Percentiles rank a stretch among this genome's conserved stretches.
Conservation (phyloP, 2,797 vertebrate species). For the Tokudaia tokunoshimensis region DNA sequence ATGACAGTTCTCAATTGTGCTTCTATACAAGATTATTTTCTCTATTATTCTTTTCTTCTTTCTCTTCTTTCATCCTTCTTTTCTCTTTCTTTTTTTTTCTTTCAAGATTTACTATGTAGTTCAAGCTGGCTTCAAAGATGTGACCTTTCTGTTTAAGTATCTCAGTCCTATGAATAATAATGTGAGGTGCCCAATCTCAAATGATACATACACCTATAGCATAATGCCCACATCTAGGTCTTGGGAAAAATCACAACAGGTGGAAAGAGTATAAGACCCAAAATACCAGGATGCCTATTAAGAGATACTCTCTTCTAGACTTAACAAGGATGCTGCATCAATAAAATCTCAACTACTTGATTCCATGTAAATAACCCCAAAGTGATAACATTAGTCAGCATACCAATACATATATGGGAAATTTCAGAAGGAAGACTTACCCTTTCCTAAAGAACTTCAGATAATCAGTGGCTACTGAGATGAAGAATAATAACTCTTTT, state of each 20-base stretch:
- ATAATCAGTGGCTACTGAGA: background rate
- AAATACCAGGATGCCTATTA: rapidly evolving
- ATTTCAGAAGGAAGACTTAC: background rate
- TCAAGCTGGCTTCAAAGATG: background rate
- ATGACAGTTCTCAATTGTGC: background rate
- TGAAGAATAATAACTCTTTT: background rate
- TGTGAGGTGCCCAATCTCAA: background rate
- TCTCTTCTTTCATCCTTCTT: rapidly evolving
- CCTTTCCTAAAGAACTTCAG: background rate
- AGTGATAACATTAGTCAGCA: background rate
- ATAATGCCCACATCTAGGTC: background rate
- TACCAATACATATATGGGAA: background rate
- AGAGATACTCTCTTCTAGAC: background rate
- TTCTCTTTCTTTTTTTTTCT: background rate
- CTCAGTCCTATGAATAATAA: background rate
- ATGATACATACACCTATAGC: background rate
- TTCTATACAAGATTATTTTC: background rate
- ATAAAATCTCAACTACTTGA: background rate
- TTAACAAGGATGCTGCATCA: background rate
- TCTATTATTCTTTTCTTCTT: background rate
- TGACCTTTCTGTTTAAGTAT: background rate
- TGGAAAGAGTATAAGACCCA: background rate
- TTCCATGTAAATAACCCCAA: background rate
- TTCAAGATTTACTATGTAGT: background rate
- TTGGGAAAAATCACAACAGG: background rate